Evolutionary conservation across 1,140 invertebrate genomes (phyloP), one percentile per base, ranked within the genome.

Genomic region (Caerostris darwini): DNA sequence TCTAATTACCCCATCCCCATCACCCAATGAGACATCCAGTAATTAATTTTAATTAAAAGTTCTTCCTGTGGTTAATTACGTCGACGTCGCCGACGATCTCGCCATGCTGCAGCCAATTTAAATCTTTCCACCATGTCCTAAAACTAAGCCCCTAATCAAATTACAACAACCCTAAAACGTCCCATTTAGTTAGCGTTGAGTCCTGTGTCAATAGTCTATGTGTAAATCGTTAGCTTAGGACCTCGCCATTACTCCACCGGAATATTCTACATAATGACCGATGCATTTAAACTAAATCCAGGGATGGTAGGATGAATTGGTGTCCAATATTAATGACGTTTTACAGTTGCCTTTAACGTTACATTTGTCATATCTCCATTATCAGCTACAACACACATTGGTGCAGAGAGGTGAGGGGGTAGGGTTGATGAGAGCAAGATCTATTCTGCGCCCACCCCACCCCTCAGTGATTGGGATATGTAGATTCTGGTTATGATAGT

Each of bases 401-500:
- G 50, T 19, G 34, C 71, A 50, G 61, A 77, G 71, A 8, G 69
- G 19, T 19, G 19, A 34, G 71, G 89, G 56, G 50, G 58, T 53
- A 10, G 7, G 4, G 61, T 53, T 77, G 56, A 90, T 50, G 89
- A 54, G 71, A 61, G 50, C 64, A 90, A 69, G 87, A 69, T 90
- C 67, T 69, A 83, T 82, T 59, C 69, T 58, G 56, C 6, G 19
- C 7, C 86, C 58, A 50, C 58, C 86, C 86, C 57, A 53, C 61
- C 86, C 34, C 58, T 50, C 61, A 57, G 81, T 92, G 91, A 92
- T 93, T 93, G 92, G 92, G 83, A 93, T 87, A 86, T 86, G 86
- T 69, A 81, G 90, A 91, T 91, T 58, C 92, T 86, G 92, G 82
- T 93, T 86, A 87, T 93, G 92, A 93, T 93, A 93, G 92, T 93